Percentiles rank a stretch among this genome's conserved stretches.
Evolutionary conservation across 2,113 vertebrate genomes (phyloP).

Genomic region (Cyprinodon variegatus): DNA sequence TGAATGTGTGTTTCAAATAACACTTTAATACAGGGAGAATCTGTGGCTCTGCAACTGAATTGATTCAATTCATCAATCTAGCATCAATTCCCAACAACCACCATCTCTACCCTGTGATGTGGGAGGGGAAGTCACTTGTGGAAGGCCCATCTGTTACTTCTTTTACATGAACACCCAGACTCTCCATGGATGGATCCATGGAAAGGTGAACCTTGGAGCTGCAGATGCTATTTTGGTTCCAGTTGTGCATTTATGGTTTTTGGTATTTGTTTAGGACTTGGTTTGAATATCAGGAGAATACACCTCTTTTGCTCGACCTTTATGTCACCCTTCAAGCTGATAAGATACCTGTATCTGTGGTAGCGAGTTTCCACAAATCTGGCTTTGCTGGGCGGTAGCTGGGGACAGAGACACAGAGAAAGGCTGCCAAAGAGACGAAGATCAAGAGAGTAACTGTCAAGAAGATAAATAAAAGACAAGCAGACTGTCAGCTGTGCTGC

Average conservation of each 20-base stretch:
- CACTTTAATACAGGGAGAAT: constrained; percentile 15
- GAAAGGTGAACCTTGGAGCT: not conserved
- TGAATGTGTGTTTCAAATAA: constrained; percentile 34
- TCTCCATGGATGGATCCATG: constrained; percentile 19
- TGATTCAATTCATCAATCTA: not conserved
- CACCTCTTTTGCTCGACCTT: constrained; percentile 26
- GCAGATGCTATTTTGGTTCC: not conserved
- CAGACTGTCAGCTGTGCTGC: constrained; percentile 48
- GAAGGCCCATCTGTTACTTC: constrained; percentile 23
- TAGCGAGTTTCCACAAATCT: constrained; percentile 36
- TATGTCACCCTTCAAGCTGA: constrained; percentile 26
- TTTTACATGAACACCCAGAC: constrained; percentile 5
- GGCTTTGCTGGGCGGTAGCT: constrained; percentile 13
- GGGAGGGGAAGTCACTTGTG: not conserved
- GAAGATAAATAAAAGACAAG: constrained; percentile 41
- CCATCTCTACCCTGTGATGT: not conserved
- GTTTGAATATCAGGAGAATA: constrained; percentile 12
- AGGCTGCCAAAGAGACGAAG: constrained; percentile 28
- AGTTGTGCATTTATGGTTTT: not conserved
- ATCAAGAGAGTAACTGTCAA: constrained; percentile 41
- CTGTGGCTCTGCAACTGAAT: constrained; percentile 1
- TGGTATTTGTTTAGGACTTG: not conserved
- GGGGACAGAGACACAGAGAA: constrained; percentile 40
- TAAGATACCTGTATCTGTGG: constrained; percentile 19
- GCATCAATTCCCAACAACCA: not conserved